Base-by-base conservation (phyloP, 2,888 invertebrate genomes). In the Temnothorax unifasciatus region DNA sequence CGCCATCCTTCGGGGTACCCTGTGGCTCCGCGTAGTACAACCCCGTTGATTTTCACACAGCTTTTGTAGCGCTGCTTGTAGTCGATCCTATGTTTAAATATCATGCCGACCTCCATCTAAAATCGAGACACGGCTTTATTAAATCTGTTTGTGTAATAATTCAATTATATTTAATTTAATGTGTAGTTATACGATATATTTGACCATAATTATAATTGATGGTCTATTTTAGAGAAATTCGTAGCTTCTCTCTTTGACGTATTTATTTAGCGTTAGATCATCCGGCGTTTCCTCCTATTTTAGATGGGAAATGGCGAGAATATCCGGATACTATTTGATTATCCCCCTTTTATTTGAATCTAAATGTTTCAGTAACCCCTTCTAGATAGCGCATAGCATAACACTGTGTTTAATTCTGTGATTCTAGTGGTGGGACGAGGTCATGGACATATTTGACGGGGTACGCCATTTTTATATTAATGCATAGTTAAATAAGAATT, bases 381-480 rank as follows among this genome's bases (percentile, higher is more conserved):
- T 87, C 87, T 86, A 83, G 64, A 82, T 86, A 88, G 87, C 73
- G 93, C 93, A 90, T 93, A 94, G 93, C 92, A 85, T 94, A 94
- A 94, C 92, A 92, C 92, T 91, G 88, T 91, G 87, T 94, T 95
- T 96, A 95, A 95, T 96, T 96, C 95, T 96, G 95, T 96, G 96
- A 95, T 97, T 98, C 96, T 97, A 98, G 98, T 98, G 98, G 98
- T 98, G 98, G 98, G 98, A 98, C 97, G 98, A 98, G 97, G 98
- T 98, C 96, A 98, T 98, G 97, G 98, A 98, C 96, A 98, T 98
- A 96, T 98, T 98, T 97, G 98, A 98, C 95, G 98, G 98, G 98
- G 98, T 98, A 98, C 97, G 98, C 96, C 95, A 94, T 93, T 95
- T 96, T 90, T 88, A 83, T 89, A 87, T 82, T 89, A 84, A 88